Percentiles rank a stretch among this genome's conserved stretches.
Conservation (phyloP, 2,888 invertebrate genomes). For the Anthrax anthrax region DNA sequence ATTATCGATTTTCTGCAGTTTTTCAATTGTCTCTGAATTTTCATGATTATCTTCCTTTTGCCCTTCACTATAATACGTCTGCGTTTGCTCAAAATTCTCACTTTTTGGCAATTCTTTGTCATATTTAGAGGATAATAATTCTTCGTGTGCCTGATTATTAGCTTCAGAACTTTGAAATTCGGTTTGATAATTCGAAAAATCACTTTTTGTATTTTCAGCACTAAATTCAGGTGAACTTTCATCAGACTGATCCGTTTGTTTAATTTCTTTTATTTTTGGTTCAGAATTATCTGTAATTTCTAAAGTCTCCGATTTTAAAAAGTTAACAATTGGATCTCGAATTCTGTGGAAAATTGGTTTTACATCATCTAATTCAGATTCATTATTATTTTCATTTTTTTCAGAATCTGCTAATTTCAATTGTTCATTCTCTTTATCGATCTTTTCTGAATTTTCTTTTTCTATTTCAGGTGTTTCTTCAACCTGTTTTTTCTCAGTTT, state of each 20-base stretch:
- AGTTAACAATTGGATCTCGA: background rate
- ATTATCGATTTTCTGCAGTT: background rate
- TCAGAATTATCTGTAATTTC: background rate
- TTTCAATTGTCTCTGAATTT: background rate
- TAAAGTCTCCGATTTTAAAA: background rate
- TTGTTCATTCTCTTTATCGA: slow-evolving; percentile 22
- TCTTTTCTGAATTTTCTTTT: background rate
- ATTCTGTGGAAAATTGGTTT: background rate
- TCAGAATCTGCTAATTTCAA: background rate
- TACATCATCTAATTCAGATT: background rate
- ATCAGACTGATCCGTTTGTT: background rate
- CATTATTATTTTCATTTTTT: background rate
- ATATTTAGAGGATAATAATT: background rate
- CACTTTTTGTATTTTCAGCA: background rate
- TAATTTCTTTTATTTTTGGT: background rate
- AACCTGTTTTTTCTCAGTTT: background rate
- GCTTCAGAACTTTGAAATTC: background rate
- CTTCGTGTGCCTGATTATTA: background rate
- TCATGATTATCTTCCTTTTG: background rate
- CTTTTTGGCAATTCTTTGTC: background rate
- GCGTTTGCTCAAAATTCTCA: too few relatives aligned
- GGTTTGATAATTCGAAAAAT: background rate
- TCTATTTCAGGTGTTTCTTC: background rate
- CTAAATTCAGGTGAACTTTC: background rate
- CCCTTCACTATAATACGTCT: too few relatives aligned